Evolutionary conservation across 2,113 vertebrate species (phyloP).

Genomic region (Desmodus rotundus): DNA sequence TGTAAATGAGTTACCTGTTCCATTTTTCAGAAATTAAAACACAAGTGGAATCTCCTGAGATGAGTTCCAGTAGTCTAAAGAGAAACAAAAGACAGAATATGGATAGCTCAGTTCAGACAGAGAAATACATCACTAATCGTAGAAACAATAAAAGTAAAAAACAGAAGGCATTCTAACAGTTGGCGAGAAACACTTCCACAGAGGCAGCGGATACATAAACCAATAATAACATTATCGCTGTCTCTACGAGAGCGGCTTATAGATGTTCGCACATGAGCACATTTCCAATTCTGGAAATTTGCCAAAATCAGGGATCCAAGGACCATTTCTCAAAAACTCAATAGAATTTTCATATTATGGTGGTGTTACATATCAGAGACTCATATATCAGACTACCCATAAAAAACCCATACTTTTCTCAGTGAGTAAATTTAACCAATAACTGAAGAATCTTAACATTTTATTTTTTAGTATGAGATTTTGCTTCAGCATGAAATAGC

Average conservation of each 20-base stretch:
- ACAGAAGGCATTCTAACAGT: background rate
- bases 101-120: background rate
- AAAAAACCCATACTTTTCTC: background rate
- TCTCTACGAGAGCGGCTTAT: background rate
- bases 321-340: background rate
- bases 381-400: background rate
- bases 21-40: conserved; percentile 23
- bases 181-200: background rate
- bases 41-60: background rate
- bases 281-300: background rate
- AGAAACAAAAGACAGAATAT: background rate
- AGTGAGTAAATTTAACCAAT: background rate
- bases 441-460: conserved; percentile 14
- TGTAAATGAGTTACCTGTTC: background rate
- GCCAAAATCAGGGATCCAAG: background rate
- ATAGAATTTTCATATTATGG: background rate
- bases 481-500: background rate
- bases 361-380: background rate
- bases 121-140: background rate
- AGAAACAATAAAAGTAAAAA: conserved; percentile 3
- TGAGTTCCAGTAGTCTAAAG: background rate
- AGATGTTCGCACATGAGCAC: background rate
- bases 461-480: background rate
- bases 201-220: background rate
- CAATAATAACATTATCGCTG: background rate